These are phyloP conservation scores for Lamproptera curius DNA, from an alignment of 2,888 invertebrate species.

Conservation along the genomic window DNA sequence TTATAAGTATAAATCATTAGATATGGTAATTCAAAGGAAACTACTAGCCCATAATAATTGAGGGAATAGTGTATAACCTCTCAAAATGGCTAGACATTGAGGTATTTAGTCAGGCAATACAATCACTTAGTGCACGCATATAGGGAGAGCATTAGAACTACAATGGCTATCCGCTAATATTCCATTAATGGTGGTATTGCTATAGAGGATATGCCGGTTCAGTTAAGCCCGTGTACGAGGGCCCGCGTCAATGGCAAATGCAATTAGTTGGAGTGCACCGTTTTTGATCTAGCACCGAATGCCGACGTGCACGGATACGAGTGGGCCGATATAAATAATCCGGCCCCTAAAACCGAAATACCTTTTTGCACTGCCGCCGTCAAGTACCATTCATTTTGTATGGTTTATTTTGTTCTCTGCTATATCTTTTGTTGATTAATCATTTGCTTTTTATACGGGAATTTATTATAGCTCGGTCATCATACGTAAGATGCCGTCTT, in stretches of 20 bases:
- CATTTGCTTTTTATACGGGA: neutral
- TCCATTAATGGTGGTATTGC: conserved; percentile 5
- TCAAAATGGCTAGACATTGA: too few relatives aligned
- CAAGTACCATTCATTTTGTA: conserved; percentile 14
- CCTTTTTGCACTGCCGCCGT: conserved; percentile 14
- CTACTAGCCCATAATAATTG: too few relatives aligned
- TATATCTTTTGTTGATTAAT: neutral
- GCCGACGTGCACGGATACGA: conserved; percentile 42
- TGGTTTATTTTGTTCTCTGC: neutral
- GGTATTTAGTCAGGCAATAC: neutral
- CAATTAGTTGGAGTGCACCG: conserved; percentile 76
- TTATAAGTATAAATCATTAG: too few relatives aligned
- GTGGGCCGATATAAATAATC: conserved; percentile 55
- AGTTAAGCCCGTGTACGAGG: conserved; percentile 22
- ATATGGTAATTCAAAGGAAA: too few relatives aligned
- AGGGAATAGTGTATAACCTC: too few relatives aligned
- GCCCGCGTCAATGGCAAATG: conserved; percentile 68
- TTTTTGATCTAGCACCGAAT: conserved; percentile 71
- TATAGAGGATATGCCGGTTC: neutral
- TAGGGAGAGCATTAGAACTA: neutral
- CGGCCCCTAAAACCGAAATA: conserved; percentile 39
- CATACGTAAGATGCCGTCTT: too few relatives aligned
- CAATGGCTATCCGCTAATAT: conserved; percentile 5
- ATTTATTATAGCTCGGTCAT: too few relatives aligned
- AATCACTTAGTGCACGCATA: neutral